Evolutionary conservation across 2,888 invertebrate genomes (phyloP).

Genomic region (Coecobrya sp.): DNA sequence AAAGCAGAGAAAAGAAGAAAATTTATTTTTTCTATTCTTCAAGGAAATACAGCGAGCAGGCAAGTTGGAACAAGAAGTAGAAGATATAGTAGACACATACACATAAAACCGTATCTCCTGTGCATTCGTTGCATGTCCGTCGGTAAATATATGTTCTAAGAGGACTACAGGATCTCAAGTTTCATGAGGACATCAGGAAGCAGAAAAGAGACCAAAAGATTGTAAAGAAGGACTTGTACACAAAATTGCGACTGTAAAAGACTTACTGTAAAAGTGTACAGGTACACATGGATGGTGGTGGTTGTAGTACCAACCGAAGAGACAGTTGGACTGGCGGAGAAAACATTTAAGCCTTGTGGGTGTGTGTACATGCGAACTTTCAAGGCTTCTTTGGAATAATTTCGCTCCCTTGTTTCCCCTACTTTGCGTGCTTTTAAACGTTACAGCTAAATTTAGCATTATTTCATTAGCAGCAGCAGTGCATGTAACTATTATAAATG

Average conservation of each 20-base stretch:
- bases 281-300: too few relatives aligned
- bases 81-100: neutral
- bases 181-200: slow-evolving; percentile 30
- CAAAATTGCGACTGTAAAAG: too few relatives aligned
- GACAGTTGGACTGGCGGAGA: too few relatives aligned
- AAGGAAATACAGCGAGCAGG: neutral
- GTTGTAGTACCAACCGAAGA: too few relatives aligned
- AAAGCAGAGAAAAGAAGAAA: slow-evolving; percentile 17
- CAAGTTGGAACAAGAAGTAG: neutral
- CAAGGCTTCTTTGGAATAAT: neutral
- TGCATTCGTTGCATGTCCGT: neutral
- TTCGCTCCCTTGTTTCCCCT: neutral
- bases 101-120: neutral
- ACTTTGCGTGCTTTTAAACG: neutral
- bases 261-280: too few relatives aligned
- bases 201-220: neutral
- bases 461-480: neutral
- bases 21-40: neutral
- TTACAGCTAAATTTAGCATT: neutral
- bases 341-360: too few relatives aligned
- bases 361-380: too few relatives aligned
- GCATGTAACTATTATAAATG: neutral
- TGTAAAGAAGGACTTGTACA: too few relatives aligned
- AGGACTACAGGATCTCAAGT: slow-evolving; percentile 33
- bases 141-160: too few relatives aligned